phyloP scores from a whole-genome alignment of 2,797 vertebrate species.

The Ceyx erithaca region DNA sequence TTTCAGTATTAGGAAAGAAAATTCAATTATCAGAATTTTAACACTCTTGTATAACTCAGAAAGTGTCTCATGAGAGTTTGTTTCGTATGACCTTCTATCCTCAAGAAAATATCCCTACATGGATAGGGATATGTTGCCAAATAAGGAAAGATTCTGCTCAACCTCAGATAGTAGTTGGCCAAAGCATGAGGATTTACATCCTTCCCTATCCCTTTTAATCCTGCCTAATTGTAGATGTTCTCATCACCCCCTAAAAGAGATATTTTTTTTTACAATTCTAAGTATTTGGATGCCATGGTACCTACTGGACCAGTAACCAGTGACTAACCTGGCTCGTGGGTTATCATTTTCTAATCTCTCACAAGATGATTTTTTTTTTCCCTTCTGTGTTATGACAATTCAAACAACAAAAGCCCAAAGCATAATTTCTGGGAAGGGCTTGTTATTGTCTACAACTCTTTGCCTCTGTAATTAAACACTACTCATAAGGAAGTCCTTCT shows the following conservation, averaged over 20 bases:
- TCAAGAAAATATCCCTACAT: not conserved
- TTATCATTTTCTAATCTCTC: not conserved
- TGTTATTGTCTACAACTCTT: not conserved
- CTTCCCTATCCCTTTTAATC: conserved; percentile 7
- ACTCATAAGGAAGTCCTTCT: not conserved
- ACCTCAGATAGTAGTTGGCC: not conserved
- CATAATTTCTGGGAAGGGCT: not conserved
- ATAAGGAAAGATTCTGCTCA: conserved; percentile 27
- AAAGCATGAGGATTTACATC: not conserved
- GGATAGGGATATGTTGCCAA: not conserved
- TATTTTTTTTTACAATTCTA: not conserved
- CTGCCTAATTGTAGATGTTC: not conserved
- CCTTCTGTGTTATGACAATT: not conserved
- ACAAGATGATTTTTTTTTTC: not conserved
- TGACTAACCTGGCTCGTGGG: not conserved
- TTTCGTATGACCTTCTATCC: conserved; percentile 21
- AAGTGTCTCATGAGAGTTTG: not conserved
- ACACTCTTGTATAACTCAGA: not conserved
- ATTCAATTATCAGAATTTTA: conserved; percentile 13
- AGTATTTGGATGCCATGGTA: not conserved
- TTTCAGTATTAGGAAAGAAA: not conserved
- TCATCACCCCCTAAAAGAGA: not conserved
- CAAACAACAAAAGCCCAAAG: not conserved
- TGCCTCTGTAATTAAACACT: not conserved
- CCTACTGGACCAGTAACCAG: not conserved